phyloP scores from a whole-genome alignment of 2,888 invertebrate species.

The Noctua pronuba region DNA sequence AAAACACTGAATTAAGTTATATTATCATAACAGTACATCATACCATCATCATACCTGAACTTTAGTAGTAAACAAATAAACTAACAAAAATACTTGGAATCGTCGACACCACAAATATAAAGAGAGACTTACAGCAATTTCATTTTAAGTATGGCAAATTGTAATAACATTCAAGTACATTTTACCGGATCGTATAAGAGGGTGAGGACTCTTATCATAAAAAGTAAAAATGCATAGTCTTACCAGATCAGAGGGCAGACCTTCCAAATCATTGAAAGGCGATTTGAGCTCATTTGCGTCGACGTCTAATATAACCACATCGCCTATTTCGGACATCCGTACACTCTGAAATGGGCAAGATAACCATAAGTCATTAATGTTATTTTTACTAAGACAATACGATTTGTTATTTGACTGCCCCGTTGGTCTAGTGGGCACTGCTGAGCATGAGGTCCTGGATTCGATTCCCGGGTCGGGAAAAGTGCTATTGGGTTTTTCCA shows the following conservation, averaged over 20 bases:
- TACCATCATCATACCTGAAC: no score
- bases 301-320: constrained; percentile 98
- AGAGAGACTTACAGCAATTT: not conserved
- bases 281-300: constrained; percentile 96
- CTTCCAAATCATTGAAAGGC: constrained; percentile 97
- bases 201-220: not conserved
- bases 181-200: not conserved
- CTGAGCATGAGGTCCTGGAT: not conserved
- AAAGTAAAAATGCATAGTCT: constrained; percentile 67
- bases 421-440: not conserved
- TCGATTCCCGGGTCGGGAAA: not conserved
- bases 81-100: not conserved
- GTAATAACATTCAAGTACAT: not conserved
- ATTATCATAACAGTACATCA: not conserved
- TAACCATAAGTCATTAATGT: not conserved
- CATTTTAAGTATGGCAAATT: not conserved
- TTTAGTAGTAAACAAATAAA: not conserved
- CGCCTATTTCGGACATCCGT: constrained; percentile 96
- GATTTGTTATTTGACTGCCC: not conserved
- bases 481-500: not conserved
- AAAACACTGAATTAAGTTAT: not conserved
- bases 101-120: no score
- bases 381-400: not conserved
- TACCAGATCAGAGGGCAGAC: constrained; percentile 97
- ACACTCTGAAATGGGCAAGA: constrained; percentile 91